phyloP scores from a whole-genome alignment of 2,888 invertebrate genomes.

The Volucella zonaria region DNA sequence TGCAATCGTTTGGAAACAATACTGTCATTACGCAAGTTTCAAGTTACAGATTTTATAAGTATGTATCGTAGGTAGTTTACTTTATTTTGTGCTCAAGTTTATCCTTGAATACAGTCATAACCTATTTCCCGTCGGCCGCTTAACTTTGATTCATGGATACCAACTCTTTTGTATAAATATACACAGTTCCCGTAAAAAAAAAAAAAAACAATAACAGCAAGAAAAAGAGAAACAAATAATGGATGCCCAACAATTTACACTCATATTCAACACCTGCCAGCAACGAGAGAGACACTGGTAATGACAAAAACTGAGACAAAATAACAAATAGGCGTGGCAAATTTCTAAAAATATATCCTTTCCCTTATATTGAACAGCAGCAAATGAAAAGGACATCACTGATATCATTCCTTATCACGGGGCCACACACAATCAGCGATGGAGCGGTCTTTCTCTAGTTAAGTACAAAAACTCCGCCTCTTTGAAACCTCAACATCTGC shows the following conservation, averaged over 20 bases:
- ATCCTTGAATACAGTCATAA: background rate
- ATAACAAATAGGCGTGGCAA: conserved; percentile 19
- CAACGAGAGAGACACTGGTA: conserved; percentile 9
- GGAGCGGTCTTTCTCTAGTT: conserved; percentile 33
- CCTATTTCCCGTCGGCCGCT: conserved; percentile 37
- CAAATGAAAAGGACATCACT: conserved; percentile 5
- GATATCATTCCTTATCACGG: background rate
- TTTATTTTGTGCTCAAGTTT: conserved; percentile 5
- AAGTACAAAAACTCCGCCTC: conserved; percentile 35
- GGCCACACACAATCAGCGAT: background rate
- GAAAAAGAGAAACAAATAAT: background rate
- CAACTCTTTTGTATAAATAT: background rate
- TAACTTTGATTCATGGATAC: background rate
- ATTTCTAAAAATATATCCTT: conserved; percentile 37
- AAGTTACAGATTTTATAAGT: conserved; percentile 14
- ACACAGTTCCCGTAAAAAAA: background rate
- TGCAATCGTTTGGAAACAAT: too few species aligned
- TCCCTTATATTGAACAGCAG: conserved; percentile 17
- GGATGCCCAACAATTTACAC: background rate
- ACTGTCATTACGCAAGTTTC: too few species aligned
- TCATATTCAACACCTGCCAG: conserved; percentile 10
- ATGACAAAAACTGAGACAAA: conserved; percentile 6
- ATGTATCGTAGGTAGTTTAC: background rate
- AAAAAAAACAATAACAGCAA: background rate
- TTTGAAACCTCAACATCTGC: conserved; percentile 38